A percentile compares a stretch with the other conserved stretches of the same genome.
phyloP scores from a whole-genome alignment of 2,113 vertebrate species.

The Scartelaos histophorus region DNA sequence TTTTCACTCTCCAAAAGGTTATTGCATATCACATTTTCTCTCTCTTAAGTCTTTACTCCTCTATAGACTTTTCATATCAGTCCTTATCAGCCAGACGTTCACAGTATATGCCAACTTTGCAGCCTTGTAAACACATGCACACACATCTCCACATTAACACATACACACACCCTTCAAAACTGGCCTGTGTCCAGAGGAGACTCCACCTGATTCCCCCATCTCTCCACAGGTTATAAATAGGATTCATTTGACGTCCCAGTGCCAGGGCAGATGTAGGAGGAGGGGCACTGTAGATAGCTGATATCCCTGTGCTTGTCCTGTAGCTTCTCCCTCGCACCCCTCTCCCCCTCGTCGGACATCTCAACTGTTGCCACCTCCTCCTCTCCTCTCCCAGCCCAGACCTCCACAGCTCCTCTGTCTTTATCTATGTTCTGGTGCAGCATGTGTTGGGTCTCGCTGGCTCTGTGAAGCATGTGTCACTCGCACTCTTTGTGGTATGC shows the following conservation, averaged over 20 bases:
- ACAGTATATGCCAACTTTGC: neutral
- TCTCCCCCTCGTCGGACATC: neutral
- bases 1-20: neutral
- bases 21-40: neutral
- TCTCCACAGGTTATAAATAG: slow-evolving; percentile 81
- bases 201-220: slow-evolving; percentile 78
- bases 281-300: slow-evolving; percentile 61
- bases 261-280: slow-evolving; percentile 38
- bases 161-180: slow-evolving; percentile 44
- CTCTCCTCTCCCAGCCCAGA: slow-evolving; percentile 30
- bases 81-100: neutral
- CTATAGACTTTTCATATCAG: neutral
- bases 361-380: slow-evolving; percentile 35
- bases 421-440: slow-evolving; percentile 22
- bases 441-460: slow-evolving; percentile 69
- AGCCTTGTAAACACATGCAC: slow-evolving; percentile 21
- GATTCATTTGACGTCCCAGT: slow-evolving; percentile 66
- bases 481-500: slow-evolving; percentile 62
- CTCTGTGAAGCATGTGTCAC: slow-evolving; percentile 66
- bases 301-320: slow-evolving; percentile 62
- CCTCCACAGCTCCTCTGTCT: slow-evolving; percentile 21
- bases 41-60: neutral
- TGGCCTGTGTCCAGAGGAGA: slow-evolving; percentile 58
- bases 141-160: slow-evolving; percentile 28
- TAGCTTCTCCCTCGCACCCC: slow-evolving; percentile 40